A percentile compares a stretch with the other conserved stretches of the same genome.
These are phyloP conservation scores for Leucophenga montana DNA, from an alignment of 2,888 invertebrate species.

Conservation along the genomic window DNA sequence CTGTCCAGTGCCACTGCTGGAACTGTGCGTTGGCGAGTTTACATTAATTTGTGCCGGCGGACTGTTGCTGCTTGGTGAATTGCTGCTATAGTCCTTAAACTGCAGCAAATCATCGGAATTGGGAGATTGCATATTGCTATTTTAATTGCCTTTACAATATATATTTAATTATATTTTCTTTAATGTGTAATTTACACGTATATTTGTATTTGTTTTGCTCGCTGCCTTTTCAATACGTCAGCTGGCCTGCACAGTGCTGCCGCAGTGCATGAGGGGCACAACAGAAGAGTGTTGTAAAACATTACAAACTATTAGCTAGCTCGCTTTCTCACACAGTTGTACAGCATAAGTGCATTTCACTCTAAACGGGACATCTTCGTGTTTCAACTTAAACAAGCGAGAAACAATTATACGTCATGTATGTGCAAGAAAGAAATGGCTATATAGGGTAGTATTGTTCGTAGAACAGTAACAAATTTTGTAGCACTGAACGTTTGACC, in stretches of 20 bases:
- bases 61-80: conserved; percentile 72
- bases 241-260: neutral
- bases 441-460: too few relatives aligned
- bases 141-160: neutral
- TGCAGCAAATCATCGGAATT: conserved; percentile 77
- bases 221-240: conserved; percentile 35
- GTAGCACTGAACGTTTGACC: too few relatives aligned
- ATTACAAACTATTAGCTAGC: too few relatives aligned
- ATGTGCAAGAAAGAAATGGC: too few relatives aligned
- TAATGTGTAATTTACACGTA: conserved; percentile 40
- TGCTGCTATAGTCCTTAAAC: conserved; percentile 81
- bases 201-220: conserved; percentile 30
- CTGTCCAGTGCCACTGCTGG: conserved; percentile 36
- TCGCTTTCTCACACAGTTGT: too few relatives aligned
- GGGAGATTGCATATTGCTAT: conserved; percentile 54
- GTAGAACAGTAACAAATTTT: too few relatives aligned
- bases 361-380: too few relatives aligned
- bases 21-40: conserved; percentile 75
- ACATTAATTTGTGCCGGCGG: conserved; percentile 80
- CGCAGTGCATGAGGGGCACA: too few relatives aligned
- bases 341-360: too few relatives aligned
- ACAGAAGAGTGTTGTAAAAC: too few relatives aligned
- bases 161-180: neutral
- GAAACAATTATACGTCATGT: too few relatives aligned
- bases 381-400: too few relatives aligned